phyloP scores from a whole-genome alignment of 1,140 invertebrate genomes.

The Drosophila sucinea region DNA sequence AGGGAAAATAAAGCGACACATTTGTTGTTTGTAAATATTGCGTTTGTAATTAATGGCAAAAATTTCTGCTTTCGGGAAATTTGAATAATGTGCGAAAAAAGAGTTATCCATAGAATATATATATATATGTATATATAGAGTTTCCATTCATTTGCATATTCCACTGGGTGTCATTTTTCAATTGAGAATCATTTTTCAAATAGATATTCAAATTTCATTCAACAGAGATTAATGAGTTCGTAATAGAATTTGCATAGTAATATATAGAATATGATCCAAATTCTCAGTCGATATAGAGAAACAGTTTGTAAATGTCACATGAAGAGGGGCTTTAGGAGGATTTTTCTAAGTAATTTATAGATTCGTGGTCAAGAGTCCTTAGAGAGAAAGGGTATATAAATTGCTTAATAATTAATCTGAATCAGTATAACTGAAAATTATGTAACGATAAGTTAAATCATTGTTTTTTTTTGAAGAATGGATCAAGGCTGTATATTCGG shows the following conservation, averaged over 20 bases:
- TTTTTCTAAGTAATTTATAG: too few relatives aligned
- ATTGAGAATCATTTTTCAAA: conserved; percentile 51
- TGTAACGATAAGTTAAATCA: too few relatives aligned
- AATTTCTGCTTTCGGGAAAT: conserved; percentile 21
- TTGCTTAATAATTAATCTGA: too few relatives aligned
- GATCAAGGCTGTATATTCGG: too few relatives aligned
- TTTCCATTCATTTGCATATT: conserved; percentile 41
- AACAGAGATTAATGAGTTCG: conserved; percentile 55
- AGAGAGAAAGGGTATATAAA: too few relatives aligned
- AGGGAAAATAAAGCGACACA: conserved; percentile 69
- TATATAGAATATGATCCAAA: background rate
- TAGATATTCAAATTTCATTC: conserved; percentile 55
- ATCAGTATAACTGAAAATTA: too few relatives aligned
- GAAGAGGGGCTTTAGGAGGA: too few relatives aligned
- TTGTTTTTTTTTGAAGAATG: too few relatives aligned
- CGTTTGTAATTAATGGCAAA: conserved; percentile 77
- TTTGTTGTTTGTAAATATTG: conserved; percentile 83
- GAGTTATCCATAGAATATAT: background rate
- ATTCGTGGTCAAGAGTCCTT: too few relatives aligned
- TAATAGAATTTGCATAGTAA: background rate
- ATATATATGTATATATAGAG: too few relatives aligned
- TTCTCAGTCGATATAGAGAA: background rate
- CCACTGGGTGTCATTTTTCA: conserved; percentile 45
- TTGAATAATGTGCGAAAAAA: conserved; percentile 56
- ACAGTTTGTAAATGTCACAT: background rate